Conservation (phyloP, 2,888 invertebrate genomes). For the Pandemis cinnamomeana region DNA sequence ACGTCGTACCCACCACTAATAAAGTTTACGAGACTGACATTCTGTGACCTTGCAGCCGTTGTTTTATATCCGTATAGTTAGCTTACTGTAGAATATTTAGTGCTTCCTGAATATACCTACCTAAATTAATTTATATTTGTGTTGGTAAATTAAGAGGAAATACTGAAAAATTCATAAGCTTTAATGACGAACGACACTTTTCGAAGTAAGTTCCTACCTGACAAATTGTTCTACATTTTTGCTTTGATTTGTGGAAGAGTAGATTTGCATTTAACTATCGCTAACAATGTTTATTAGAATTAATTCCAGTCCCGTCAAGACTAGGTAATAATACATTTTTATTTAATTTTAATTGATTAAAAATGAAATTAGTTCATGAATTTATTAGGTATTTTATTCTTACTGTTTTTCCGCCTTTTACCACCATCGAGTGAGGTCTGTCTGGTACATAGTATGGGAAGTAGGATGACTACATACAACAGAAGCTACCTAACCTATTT, state of each 20-base stretch:
- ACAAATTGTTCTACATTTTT: neutral
- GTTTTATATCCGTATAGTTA: conserved; percentile 39
- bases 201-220: conserved; percentile 4
- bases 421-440: too few species aligned
- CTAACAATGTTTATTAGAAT: neutral
- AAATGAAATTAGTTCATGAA: too few species aligned
- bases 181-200: conserved; percentile 19
- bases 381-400: too few species aligned
- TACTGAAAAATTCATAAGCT: conserved; percentile 26
- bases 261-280: neutral
- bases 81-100: conserved; percentile 28
- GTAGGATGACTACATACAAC: too few species aligned
- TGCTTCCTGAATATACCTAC: conserved; percentile 29
- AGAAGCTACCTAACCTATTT: too few species aligned
- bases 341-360: too few species aligned
- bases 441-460: too few species aligned
- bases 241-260: neutral
- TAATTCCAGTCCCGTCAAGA: neutral
- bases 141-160: conserved; percentile 12
- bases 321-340: too few species aligned
- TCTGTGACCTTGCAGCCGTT: conserved; percentile 87
- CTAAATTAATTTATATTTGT: conserved; percentile 10
- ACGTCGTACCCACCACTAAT: conserved; percentile 85
- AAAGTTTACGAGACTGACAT: conserved; percentile 97
- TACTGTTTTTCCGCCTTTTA: too few species aligned